Evolutionary conservation across 2,888 invertebrate species (phyloP).

Genomic region (Drosophila nr. perissopoda): DNA sequence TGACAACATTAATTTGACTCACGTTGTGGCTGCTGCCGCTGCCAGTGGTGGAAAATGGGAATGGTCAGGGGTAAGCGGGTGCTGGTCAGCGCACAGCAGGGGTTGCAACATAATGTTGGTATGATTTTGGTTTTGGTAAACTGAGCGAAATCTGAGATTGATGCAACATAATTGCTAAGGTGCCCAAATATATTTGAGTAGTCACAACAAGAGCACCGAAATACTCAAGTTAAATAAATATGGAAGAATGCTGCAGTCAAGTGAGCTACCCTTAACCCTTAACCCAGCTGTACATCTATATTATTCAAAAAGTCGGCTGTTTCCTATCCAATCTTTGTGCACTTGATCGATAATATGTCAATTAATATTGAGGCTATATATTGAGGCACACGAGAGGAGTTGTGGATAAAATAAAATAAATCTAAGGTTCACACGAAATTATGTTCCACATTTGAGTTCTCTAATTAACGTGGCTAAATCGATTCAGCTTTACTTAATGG

Average conservation of each 20-base stretch:
- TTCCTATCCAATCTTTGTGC: neutral
- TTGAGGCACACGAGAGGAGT: neutral
- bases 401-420: neutral
- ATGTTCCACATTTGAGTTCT: neutral
- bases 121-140: neutral
- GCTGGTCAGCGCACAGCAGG: conserved; percentile 1
- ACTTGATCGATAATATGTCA: neutral
- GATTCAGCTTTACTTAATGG: neutral
- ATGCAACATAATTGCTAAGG: neutral
- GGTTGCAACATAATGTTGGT: conserved; percentile 6
- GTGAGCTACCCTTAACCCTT: neutral
- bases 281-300: neutral
- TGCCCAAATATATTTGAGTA: neutral
- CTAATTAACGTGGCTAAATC: neutral
- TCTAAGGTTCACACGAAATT: neutral
- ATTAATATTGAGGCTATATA: neutral
- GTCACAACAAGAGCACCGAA: no score
- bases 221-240: no score
- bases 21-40: conserved; percentile 33
- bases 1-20: conserved; percentile 60
- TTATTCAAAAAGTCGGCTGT: neutral
- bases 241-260: neutral
- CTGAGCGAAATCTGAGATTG: neutral
- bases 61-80: neutral
- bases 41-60: neutral